phyloP scores from a whole-genome alignment of 2,888 invertebrate genomes.

The Drepanosiphum platanoidis region DNA sequence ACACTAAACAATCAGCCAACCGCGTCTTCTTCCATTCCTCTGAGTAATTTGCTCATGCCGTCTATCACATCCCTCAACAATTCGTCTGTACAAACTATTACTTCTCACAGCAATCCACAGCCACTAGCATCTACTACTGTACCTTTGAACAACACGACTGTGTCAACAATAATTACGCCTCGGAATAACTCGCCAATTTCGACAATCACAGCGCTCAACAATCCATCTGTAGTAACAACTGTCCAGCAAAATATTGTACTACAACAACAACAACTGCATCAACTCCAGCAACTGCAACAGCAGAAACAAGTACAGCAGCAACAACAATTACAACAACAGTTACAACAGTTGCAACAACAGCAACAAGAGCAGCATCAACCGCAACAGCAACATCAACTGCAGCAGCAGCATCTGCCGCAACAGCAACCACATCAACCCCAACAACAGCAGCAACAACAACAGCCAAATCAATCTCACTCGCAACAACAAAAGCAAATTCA shows the following conservation, averaged over 20 bases:
- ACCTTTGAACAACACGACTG: not conserved
- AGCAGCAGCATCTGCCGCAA: constrained; percentile 27
- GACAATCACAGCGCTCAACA: constrained; percentile 30
- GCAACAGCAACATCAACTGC: constrained; percentile 10
- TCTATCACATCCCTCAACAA: not conserved
- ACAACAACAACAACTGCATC: constrained; percentile 15
- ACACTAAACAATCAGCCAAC: not conserved
- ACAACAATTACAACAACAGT: not conserved
- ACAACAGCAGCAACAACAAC: constrained; percentile 26
- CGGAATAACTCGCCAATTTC: constrained; percentile 2
- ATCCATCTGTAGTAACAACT: constrained; percentile 31
- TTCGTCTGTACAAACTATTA: not conserved
- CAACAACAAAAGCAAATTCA: not conserved
- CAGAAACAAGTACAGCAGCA: not conserved
- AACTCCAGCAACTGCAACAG: not conserved
- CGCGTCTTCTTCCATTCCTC: not conserved
- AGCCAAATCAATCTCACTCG: not conserved
- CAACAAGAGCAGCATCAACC: constrained; percentile 1
- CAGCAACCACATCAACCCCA: not conserved
- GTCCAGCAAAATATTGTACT: constrained; percentile 44
- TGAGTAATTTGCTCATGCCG: not conserved
- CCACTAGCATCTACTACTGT: not conserved
- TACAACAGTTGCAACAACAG: constrained; percentile 7
- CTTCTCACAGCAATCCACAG: not conserved
- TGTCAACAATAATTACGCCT: constrained; percentile 1